Conservation (phyloP, 1,140 invertebrate species). For the Papilio polyxenes region DNA sequence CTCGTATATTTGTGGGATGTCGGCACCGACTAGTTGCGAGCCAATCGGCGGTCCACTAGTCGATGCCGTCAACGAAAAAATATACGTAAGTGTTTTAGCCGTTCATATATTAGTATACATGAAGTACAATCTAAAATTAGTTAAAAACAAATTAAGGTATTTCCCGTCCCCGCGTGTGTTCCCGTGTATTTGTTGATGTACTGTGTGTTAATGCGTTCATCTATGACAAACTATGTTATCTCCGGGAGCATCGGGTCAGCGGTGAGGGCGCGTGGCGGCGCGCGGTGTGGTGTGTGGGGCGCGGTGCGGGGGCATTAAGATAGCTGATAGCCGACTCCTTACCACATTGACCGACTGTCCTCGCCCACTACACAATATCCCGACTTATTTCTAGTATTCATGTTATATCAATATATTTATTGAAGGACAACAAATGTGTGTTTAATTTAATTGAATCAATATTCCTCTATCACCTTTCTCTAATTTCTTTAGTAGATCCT, state of each 20-base stretch:
- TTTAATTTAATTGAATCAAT: neutral
- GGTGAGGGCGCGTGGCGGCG: neutral
- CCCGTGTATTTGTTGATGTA: neutral
- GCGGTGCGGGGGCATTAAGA: slow-evolving; percentile 39
- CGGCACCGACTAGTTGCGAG: too few relatives aligned
- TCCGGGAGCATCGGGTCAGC: neutral
- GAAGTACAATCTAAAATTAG: too few relatives aligned
- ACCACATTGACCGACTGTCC: slow-evolving; percentile 38
- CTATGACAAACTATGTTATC: slow-evolving; percentile 23
- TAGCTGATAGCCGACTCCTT: slow-evolving; percentile 41
- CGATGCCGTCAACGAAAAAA: too few relatives aligned
- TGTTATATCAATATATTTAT: neutral
- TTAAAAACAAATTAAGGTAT: too few relatives aligned
- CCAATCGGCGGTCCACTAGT: too few relatives aligned
- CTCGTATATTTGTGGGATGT: too few relatives aligned
- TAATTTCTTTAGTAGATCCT: neutral
- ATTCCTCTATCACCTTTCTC: neutral
- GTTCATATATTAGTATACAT: too few relatives aligned
- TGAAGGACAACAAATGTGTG: neutral
- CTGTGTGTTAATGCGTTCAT: neutral
- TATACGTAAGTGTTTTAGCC: too few relatives aligned
- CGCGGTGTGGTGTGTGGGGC: neutral
- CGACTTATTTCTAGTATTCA: neutral
- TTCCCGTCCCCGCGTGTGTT: too few relatives aligned
- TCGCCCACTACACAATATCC: neutral